Evolutionary conservation across 2,888 invertebrate genomes (phyloP).

Genomic region (Cepaea hortensis): DNA sequence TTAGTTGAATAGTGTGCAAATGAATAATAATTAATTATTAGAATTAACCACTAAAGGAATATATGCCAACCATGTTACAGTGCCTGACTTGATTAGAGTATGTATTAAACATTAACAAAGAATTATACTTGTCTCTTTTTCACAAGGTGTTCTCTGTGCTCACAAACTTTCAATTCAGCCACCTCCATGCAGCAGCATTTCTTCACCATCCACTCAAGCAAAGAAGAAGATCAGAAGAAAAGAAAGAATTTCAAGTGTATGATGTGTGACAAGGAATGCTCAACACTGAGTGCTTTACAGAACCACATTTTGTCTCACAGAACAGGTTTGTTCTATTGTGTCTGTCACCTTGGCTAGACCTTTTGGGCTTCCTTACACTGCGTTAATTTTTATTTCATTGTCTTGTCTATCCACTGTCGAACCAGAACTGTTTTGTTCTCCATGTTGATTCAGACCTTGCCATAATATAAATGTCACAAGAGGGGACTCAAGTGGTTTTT

Average conservation of each 20-base stretch:
- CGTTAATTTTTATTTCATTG: neutral
- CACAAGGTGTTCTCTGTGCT: slow-evolving; percentile 71
- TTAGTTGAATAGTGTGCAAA: too few species aligned
- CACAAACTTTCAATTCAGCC: slow-evolving; percentile 65
- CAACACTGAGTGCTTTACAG: slow-evolving; percentile 77
- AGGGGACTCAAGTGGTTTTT: too few species aligned
- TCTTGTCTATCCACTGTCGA: neutral
- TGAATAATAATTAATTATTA: too few species aligned
- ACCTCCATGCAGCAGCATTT: slow-evolving; percentile 72
- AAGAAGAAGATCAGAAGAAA: slow-evolving; percentile 57
- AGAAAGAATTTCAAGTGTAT: slow-evolving; percentile 74
- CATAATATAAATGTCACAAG: too few species aligned
- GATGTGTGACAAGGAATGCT: slow-evolving; percentile 77
- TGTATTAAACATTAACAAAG: neutral
- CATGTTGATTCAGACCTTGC: too few species aligned
- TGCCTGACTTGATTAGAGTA: neutral
- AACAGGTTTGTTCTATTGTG: slow-evolving; percentile 22
- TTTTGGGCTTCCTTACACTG: neutral
- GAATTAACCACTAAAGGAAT: too few species aligned
- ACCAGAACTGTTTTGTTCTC: too few species aligned
- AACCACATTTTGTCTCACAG: slow-evolving; percentile 78
- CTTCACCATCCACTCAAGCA: slow-evolving; percentile 65
- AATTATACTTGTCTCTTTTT: neutral
- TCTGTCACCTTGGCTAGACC: too few species aligned
- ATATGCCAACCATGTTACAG: too few species aligned